A percentile compares a stretch with the other conserved stretches of the same genome.
phyloP scores from a whole-genome alignment of 2,888 invertebrate species.

The Ecliptopera silaceata region DNA sequence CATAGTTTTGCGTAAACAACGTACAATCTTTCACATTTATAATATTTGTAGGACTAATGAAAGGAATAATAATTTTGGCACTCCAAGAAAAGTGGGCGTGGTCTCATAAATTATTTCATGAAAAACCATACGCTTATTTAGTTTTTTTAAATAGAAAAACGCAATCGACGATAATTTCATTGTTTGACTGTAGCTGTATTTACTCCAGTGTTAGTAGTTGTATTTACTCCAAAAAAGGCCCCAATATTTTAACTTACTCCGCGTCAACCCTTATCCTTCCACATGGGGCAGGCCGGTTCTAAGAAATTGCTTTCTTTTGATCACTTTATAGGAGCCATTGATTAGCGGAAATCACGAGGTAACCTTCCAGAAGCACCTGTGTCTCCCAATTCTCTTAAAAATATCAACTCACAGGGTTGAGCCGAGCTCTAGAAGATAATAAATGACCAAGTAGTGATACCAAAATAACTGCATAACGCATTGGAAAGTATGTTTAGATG shows the following conservation, averaged over 20 bases:
- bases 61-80: too few relatives aligned
- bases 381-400: slow-evolving; percentile 54
- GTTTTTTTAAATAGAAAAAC: neutral
- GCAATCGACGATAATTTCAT: neutral
- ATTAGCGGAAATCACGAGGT: slow-evolving; percentile 72
- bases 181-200: neutral
- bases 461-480: neutral
- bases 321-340: slow-evolving; percentile 60
- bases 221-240: neutral
- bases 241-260: neutral
- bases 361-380: slow-evolving; percentile 57
- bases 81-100: too few relatives aligned
- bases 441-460: neutral
- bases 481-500: too few relatives aligned
- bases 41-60: too few relatives aligned
- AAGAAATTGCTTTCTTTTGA: slow-evolving; percentile 70
- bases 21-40: too few relatives aligned
- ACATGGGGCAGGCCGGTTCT: slow-evolving; percentile 43
- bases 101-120: too few relatives aligned
- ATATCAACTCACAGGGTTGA: slow-evolving; percentile 37
- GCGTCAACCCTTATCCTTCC: slow-evolving; percentile 17
- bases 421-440: neutral
- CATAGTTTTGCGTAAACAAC: too few relatives aligned
- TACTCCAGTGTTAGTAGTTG: neutral
- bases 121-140: too few relatives aligned